Percentiles rank a stretch among this genome's conserved stretches.
These are phyloP conservation scores for Sparus aurata DNA, from an alignment of 2,797 vertebrate genomes.

Conservation along the genomic window DNA sequence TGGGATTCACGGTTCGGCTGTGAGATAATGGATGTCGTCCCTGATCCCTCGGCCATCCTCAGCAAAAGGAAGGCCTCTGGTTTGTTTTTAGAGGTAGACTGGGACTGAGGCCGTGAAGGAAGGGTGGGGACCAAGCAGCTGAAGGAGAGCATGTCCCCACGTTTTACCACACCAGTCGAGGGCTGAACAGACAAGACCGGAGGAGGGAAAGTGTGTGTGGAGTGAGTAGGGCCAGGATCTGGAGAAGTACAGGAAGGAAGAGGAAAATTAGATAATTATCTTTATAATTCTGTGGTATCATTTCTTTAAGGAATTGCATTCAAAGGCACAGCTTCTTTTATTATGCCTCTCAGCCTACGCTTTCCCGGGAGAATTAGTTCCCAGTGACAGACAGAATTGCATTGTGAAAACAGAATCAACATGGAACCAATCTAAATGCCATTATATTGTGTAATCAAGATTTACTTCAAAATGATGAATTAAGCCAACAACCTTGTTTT, in stretches of 20 bases:
- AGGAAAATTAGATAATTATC: background rate
- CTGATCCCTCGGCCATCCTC: conserved; percentile 18
- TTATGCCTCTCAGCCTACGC: too few species aligned
- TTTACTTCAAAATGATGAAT: too few species aligned
- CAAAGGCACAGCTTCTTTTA: too few species aligned
- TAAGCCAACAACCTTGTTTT: too few species aligned
- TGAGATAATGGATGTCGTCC: conserved; percentile 6
- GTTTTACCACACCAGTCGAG: conserved; percentile 55
- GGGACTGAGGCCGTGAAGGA: conserved; percentile 17
- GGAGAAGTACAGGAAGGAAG: background rate
- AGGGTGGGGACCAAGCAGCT: conserved; percentile 64
- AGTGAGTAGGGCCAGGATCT: conserved; percentile 23
- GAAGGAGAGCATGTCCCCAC: conserved; percentile 75
- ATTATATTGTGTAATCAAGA: too few species aligned
- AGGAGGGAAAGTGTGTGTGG: conserved; percentile 45
- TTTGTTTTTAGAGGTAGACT: background rate
- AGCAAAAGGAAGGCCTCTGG: conserved; percentile 72
- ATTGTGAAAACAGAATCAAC: too few species aligned
- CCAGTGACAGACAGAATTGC: too few species aligned
- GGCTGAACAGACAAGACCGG: conserved; percentile 76
- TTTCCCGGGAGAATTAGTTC: too few species aligned
- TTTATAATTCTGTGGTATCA: background rate
- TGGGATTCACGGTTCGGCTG: conserved; percentile 37
- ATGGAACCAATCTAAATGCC: too few species aligned
- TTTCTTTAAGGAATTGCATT: background rate